Base-by-base conservation (phyloP, 2,888 invertebrate genomes). In the Drosophila prolongata region DNA sequence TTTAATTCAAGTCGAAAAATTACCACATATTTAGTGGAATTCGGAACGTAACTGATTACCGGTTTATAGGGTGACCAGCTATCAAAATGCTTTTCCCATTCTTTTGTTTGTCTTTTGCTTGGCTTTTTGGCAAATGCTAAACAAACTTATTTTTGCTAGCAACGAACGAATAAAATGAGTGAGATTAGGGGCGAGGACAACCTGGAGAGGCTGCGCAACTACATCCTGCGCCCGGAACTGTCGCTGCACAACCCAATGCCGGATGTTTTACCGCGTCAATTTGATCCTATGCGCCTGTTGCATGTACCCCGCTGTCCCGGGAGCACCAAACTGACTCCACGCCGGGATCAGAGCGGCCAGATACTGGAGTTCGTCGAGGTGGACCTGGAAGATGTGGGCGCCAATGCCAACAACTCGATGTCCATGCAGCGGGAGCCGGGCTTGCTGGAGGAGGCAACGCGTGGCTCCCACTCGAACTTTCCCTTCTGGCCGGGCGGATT, bases 401-500 rank as follows among this genome's bases (percentile, higher is more conserved):
- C 94, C 59, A 95, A 94, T 73, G 94, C 95, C 1, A 94, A 94
- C 85, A 97, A 96, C 91, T 96, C 96, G 0, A 94, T 96, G 90
- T 97, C 97, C 0, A 94, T 98, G 93, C 94, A 94, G 40, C 93
- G 98, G 79, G 95, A 96, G 24, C 97, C 97, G 0, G 94, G 95
- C 43, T 94, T 96, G 9, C 94, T 95, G 3, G 93, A 93, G 44
- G 94, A 95, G 52, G 94, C 96, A 0, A 91, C 89, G 8, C 93
- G 95, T 80, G 98, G 98, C 14, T 95, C 95, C 56, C 94, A 95
- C 0, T 95, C 95, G 67, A 97, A 96, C 90, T 95, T 95, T 89
- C 97, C 97, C 0, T 98, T 98, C 91, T 95, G 97, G 94, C 98
- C 98, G 1, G 98, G 97, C 50, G 96, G 97, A 2, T 96, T 97